Evolutionary conservation across 2,113 vertebrate genomes (phyloP), one percentile per base, ranked within the genome.

Genomic region (Hippocampus mohnikei): DNA sequence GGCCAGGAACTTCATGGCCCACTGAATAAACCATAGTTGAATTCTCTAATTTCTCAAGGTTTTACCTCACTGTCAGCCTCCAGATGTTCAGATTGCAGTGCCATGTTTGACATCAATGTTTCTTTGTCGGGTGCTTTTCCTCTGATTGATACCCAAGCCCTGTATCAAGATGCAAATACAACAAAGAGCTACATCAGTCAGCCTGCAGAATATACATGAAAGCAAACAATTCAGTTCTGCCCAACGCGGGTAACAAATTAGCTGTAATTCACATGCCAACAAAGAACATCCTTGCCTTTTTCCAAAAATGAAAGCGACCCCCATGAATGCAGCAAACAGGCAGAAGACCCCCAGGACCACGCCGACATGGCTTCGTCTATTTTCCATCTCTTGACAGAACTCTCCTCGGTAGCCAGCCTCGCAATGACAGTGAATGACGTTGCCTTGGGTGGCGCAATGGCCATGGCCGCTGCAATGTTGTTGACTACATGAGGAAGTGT

Each of bases 381-480:
- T 67, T 64, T 11, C 81, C 1, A 67, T 37, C 13, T 91, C 86
- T 73, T 96, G 90, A 1, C 96, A 98, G 69, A 90, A 94, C 66
- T 92, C 84, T 0, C 95, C 94, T 0, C 68, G 85, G 23, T 93
- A 95, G 29, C 92, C 94, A 42, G 81, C 18, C 23, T 70, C 10
- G 0, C 95, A 96, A 66, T 83, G 88, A 59, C 95, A 97, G 0
- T 5, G 89, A 13, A 82, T 85, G 21, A 16, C 66, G 29, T 80
- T 80, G 1, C 86, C 88, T 59, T 91, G 88, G 0, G 77, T 40
- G 21, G 88, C 71, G 2, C 96, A 96, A 13, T 23, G 77, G 25
- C 95, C 95, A 0, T 78, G 93, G 60, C 91, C 79, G 2, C 81
- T 91, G 74, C 95, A 98, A 0, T 48, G 88, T 53, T 93, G 77